A percentile compares a stretch with the other conserved stretches of the same genome.
Evolutionary conservation across 2,797 vertebrate species (phyloP).

Genomic region (Danio tinwini): DNA sequence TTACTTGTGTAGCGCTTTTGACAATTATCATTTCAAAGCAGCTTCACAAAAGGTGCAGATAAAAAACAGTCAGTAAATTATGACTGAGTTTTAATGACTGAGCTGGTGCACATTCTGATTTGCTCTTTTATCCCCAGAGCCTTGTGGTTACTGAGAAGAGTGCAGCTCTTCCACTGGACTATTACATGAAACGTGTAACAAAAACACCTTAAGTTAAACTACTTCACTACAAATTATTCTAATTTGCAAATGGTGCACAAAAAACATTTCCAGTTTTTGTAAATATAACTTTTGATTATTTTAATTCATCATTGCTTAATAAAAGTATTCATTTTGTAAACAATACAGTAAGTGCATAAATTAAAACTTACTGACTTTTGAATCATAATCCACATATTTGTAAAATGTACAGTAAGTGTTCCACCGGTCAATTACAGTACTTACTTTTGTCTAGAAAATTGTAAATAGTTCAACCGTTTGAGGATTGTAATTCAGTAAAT

Average conservation of each 20-base stretch:
- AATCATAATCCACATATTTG: not conserved
- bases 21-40: no score
- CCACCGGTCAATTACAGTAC: not conserved
- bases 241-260: not conserved
- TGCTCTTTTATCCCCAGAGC: conserved; percentile 34
- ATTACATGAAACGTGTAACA: conserved; percentile 4
- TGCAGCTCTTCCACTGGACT: conserved; percentile 36
- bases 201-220: no score
- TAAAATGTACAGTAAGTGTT: not conserved
- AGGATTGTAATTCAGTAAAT: not conserved
- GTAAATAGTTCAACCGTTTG: not conserved
- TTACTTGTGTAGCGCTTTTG: no score
- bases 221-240: not conserved
- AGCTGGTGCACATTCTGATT: conserved; percentile 10
- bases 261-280: not conserved
- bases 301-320: not conserved
- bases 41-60: no score
- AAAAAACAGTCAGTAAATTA: no score
- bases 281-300: not conserved
- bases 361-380: not conserved
- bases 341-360: not conserved
- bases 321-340: not conserved
- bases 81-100: not conserved
- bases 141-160: conserved; percentile 10
- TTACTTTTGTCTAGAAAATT: not conserved